Conservation (phyloP, 64 coral and sea anemone genomes). For the Acropora yongei region DNA sequence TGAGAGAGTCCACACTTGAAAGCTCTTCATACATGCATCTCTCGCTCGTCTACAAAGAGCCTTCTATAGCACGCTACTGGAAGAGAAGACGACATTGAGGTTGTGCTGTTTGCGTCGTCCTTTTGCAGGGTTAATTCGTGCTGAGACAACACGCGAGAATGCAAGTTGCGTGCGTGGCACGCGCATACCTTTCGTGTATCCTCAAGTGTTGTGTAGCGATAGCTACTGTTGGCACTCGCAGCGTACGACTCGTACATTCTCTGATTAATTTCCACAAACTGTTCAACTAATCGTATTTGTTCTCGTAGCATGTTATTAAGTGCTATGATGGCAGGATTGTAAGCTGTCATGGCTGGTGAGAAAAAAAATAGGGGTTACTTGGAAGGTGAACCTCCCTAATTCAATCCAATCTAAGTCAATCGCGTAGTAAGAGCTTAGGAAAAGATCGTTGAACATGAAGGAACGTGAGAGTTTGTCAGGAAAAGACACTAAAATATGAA, state of each 20-base stretch:
- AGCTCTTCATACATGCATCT: too few relatives aligned
- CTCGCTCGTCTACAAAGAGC: too few relatives aligned
- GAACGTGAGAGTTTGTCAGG: too few relatives aligned
- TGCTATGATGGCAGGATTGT: slow-evolving; percentile 91
- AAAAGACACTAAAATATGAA: too few relatives aligned
- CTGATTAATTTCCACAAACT: slow-evolving; percentile 93
- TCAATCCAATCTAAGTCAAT: neutral
- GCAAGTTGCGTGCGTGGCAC: neutral
- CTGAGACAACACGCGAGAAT: neutral
- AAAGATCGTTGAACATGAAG: too few relatives aligned
- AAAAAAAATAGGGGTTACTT: neutral
- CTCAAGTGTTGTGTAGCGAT: slow-evolving; percentile 93
- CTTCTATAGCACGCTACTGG: too few relatives aligned
- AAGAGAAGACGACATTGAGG: too few relatives aligned
- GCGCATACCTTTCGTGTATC: slow-evolving; percentile 87
- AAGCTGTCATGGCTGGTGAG: slow-evolving; percentile 84
- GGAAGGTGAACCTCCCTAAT: neutral
- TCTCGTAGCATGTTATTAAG: slow-evolving; percentile 94
- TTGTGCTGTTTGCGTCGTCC: too few relatives aligned
- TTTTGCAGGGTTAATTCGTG: too few relatives aligned
- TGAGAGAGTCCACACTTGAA: too few relatives aligned
- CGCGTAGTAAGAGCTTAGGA: too few relatives aligned
- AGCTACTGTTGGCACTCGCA: slow-evolving; percentile 57
- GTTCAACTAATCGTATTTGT: slow-evolving; percentile 90
- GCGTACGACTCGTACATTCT: slow-evolving; percentile 96